Percentiles rank a stretch among this genome's conserved stretches.
Evolutionary conservation across 2,888 invertebrate genomes (phyloP).

Genomic region (Drosophila emarginata): DNA sequence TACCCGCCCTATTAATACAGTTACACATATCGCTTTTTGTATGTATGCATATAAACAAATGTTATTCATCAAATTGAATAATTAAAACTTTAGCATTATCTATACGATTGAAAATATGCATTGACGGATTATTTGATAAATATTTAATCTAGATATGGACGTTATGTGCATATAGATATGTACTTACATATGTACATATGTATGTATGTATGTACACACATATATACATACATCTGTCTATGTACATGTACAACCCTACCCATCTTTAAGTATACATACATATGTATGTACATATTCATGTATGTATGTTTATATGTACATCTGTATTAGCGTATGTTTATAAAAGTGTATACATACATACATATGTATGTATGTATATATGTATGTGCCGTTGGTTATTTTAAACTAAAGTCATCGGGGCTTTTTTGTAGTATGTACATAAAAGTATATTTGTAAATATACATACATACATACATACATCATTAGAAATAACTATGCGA

Average conservation of each 20-base stretch:
- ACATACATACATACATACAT: background rate
- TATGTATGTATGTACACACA: conserved; percentile 25
- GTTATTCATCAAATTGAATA: background rate
- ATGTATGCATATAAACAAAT: conserved; percentile 16
- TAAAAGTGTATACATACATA: conserved; percentile 23
- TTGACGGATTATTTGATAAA: background rate
- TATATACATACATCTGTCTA: background rate
- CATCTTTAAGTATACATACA: background rate
- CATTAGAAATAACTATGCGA: background rate
- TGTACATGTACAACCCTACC: background rate
- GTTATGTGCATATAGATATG: conserved; percentile 3
- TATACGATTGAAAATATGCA: background rate
- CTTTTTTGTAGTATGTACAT: background rate
- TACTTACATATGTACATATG: conserved; percentile 28
- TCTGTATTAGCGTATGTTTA: background rate
- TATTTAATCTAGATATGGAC: background rate
- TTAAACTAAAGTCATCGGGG: background rate
- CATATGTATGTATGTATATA: conserved; percentile 25
- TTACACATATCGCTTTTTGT: conserved; percentile 11
- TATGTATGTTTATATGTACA: conserved; percentile 11
- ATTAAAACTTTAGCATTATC: background rate
- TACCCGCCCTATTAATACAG: background rate
- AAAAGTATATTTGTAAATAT: no score
- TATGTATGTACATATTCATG: conserved; percentile 7
- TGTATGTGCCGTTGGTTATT: background rate